Evolutionary conservation across 2,797 vertebrate genomes (phyloP).

Genomic region (Rhinoraja longicauda): DNA sequence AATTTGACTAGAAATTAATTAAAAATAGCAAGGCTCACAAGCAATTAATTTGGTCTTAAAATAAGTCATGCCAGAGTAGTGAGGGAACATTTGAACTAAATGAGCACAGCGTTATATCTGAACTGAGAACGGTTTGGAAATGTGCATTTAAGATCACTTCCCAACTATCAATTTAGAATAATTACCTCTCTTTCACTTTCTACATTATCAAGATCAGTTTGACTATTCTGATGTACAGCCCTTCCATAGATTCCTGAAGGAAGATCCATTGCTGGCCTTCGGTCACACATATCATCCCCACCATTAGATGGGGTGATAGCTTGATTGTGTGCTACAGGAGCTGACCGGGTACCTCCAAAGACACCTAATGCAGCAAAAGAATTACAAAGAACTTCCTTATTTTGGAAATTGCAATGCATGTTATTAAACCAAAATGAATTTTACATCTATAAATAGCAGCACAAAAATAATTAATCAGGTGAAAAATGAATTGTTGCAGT

Average conservation of each 20-base stretch:
- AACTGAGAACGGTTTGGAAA: slow-evolving; percentile 6
- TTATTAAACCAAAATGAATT: not conserved
- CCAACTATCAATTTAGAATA: not conserved
- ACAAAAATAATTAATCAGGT: not conserved
- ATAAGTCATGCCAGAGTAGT: not conserved
- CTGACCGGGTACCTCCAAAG: slow-evolving; percentile 59
- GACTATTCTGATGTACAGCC: slow-evolving; percentile 50
- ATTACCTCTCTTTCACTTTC: slow-evolving; percentile 63
- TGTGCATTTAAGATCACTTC: not conserved
- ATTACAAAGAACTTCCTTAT: not conserved
- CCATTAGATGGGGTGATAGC: slow-evolving; percentile 53
- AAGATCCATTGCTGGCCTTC: slow-evolving; percentile 50
- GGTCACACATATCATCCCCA: slow-evolving; percentile 47
- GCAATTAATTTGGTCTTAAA: not conserved
- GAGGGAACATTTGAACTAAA: not conserved
- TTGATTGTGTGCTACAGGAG: slow-evolving; percentile 46
- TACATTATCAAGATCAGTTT: slow-evolving; percentile 46
- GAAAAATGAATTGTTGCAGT: not conserved
- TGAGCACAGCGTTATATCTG: not conserved
- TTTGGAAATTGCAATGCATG: not conserved
- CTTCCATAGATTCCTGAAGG: slow-evolving; percentile 55
- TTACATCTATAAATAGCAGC: not conserved
- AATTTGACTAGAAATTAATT: not conserved
- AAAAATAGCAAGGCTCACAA: not conserved
- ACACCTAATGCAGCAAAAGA: slow-evolving; percentile 59